phyloP scores from a whole-genome alignment of 2,888 invertebrate genomes.

The Parnassius glacialis region DNA sequence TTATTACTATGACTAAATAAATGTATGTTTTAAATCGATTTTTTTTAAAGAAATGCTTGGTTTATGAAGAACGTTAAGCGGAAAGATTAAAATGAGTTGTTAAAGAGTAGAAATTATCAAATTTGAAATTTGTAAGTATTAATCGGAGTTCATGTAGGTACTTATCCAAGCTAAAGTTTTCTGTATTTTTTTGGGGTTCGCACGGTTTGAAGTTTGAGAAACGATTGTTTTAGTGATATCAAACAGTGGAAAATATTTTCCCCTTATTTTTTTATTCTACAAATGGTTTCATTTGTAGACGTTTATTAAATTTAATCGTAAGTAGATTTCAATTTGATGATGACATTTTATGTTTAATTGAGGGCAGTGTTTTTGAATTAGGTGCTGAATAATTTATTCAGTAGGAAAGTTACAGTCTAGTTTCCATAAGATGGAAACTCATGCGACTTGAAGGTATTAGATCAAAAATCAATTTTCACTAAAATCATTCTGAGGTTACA shows the following conservation, averaged over 20 bases:
- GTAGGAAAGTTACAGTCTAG: constrained; percentile 12
- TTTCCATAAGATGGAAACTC: constrained; percentile 10
- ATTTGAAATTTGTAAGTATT: too few species aligned
- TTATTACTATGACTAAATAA: too few species aligned
- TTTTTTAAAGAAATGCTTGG: too few species aligned
- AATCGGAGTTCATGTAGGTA: too few species aligned
- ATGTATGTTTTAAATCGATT: too few species aligned
- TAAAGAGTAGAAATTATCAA: too few species aligned
- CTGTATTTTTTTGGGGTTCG: too few species aligned
- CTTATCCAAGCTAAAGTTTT: too few species aligned
- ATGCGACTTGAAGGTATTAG: constrained; percentile 15
- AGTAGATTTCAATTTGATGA: constrained; percentile 67
- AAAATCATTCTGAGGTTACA: constrained; percentile 18
- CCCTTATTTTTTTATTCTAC: constrained; percentile 79
- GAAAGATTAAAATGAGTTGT: too few species aligned
- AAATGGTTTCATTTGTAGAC: constrained; percentile 77
- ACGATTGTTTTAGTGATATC: constrained; percentile 30
- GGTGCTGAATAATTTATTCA: constrained; percentile 26
- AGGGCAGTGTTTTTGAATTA: constrained; percentile 36
- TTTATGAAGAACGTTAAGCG: too few species aligned
- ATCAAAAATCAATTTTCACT: neutral
- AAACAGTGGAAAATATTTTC: constrained; percentile 61
- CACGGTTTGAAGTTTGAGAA: constrained; percentile 17
- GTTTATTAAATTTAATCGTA: constrained; percentile 63
- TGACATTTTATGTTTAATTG: constrained; percentile 39